Evolutionary conservation across 2,888 invertebrate genomes (phyloP).

Genomic region (Aphrophora alni): DNA sequence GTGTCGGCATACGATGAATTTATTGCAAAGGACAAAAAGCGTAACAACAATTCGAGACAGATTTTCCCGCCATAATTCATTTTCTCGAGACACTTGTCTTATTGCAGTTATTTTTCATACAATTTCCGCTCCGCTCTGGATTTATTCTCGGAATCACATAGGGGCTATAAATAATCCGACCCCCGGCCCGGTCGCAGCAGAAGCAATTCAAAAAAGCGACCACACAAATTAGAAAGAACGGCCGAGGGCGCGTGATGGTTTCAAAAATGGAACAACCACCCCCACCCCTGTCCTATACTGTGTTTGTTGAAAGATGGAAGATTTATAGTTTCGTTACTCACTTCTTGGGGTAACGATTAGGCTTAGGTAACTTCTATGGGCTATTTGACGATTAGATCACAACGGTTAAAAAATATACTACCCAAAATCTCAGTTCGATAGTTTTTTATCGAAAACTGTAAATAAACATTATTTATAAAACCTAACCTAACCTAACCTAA

Average conservation of each 20-base stretch:
- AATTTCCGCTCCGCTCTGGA: background rate
- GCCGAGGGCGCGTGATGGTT: background rate
- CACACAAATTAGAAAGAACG: constrained; percentile 9
- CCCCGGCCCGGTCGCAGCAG: too few species aligned
- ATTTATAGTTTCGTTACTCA: too few species aligned
- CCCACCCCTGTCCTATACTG: background rate
- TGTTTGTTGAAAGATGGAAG: background rate
- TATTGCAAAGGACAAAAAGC: background rate
- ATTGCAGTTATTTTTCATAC: background rate
- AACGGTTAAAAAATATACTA: too few species aligned
- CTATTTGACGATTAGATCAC: too few species aligned
- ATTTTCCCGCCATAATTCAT: background rate
- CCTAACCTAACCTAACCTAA: too few species aligned
- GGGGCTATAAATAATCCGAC: background rate
- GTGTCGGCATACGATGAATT: too few species aligned
- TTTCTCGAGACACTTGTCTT: background rate
- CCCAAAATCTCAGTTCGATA: too few species aligned
- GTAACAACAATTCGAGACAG: background rate
- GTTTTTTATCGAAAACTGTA: too few species aligned
- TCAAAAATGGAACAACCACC: background rate
- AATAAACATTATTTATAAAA: too few species aligned
- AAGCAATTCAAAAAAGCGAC: constrained; percentile 6
- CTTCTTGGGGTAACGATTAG: too few species aligned
- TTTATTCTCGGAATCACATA: background rate
- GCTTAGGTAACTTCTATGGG: too few species aligned